phyloP scores from a whole-genome alignment of 1,140 invertebrate genomes.

The Helicorthomorpha holstii region DNA sequence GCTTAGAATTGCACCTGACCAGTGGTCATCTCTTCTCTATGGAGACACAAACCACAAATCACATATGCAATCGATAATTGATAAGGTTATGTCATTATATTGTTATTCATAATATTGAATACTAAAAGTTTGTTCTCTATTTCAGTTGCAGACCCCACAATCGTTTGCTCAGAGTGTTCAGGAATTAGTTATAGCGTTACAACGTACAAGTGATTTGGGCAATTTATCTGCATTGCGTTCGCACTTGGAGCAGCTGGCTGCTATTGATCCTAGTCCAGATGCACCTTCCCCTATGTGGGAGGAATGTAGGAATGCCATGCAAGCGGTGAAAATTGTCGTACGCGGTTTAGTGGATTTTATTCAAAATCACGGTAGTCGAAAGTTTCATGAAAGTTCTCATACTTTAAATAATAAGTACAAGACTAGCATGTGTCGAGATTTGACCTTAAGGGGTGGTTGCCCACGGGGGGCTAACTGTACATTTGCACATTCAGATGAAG shows the following conservation, averaged over 20 bases:
- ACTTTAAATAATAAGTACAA: constrained; percentile 65
- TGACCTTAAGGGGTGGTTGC: constrained; percentile 55
- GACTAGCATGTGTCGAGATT: constrained; percentile 76
- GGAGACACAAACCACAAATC: constrained; percentile 90
- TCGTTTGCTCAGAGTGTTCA: constrained; percentile 79
- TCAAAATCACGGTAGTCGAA: constrained; percentile 41
- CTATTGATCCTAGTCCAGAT: constrained; percentile 62
- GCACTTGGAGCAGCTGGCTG: constrained; percentile 67
- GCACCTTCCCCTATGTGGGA: constrained; percentile 48
- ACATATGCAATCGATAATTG: constrained; percentile 97
- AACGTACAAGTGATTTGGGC: constrained; percentile 75
- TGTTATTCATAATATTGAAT: constrained; percentile 3
- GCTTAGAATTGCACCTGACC: constrained; percentile 88
- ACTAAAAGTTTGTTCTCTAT: constrained; percentile 27
- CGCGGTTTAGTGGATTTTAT: constrained; percentile 70
- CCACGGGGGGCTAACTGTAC: constrained; percentile 72
- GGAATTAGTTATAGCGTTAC: constrained; percentile 78
- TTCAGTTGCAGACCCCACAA: constrained; percentile 75
- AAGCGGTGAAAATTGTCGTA: constrained; percentile 62
- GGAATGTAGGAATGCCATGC: constrained; percentile 54
- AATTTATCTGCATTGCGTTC: constrained; percentile 44
- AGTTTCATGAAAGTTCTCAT: constrained; percentile 27
- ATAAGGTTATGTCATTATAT: constrained; percentile 25
- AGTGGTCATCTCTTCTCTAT: constrained; percentile 93
- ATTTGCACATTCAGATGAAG: constrained; percentile 79